Evolutionary conservation across 2,113 vertebrate species (phyloP), one percentile per base, ranked within the genome.

Genomic region (Perca schrenkii): DNA sequence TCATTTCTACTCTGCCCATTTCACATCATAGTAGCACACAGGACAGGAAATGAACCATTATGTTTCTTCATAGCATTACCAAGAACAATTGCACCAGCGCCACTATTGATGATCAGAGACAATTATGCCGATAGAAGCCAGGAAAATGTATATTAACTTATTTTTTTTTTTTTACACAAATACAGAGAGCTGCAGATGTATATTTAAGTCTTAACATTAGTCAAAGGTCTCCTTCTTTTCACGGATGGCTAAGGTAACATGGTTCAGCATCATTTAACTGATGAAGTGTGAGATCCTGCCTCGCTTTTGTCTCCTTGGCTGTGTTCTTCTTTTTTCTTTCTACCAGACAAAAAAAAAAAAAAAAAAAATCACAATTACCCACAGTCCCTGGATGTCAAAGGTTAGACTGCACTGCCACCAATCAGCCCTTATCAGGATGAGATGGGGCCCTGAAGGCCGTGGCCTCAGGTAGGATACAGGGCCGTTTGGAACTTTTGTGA

Each of bases 11-110:
- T 78, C 74, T 83, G 88, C 74, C 62, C 17, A 0, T 68, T 86
- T 89, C 86, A 92, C 88, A 84, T 78, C 90, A 64, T 85, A 82
- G 80, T 79, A 86, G 82, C 82, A 91, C 88, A 91, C 90, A 94
- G 90, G 83, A 92, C 89, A 94, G 89, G 84, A 92, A 92, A 92
- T 89, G 69, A 89, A 90, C 86, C 92, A 56, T 83, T 57, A 71
- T 4, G 12, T 43, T 65, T 80, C 74, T 70, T 80, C 56, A 90
- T 89, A 91, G 88, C 80, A 64, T 93, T 71, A 91, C 84, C 72
- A 77, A 85, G 79, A 93, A 93, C 85, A 77, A 91, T 88, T 93
- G 85, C 86, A 91, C 88, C 86, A 87, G 83, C 79, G 74, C 83
- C 83, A 73, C 83, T 49, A 82, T 8, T 60, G 75, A 92, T 85